Base-by-base conservation (phyloP, 1,140 invertebrate species). In the Aricia agestis region DNA sequence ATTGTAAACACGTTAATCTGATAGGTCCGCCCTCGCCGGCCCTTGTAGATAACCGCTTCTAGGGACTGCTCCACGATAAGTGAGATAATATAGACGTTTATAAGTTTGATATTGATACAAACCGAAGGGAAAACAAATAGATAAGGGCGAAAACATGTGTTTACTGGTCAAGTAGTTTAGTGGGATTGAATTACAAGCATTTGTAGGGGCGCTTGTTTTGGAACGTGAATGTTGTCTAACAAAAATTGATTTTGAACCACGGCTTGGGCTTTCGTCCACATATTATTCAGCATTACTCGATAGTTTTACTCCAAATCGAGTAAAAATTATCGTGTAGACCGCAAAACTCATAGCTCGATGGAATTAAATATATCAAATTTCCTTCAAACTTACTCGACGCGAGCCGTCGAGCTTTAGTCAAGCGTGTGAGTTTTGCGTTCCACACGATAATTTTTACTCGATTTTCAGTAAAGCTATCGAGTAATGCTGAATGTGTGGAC, bases 1-100 rank as follows among this genome's bases (percentile, higher is more conserved):
- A 72, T 73, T 74, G 74, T 77, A 76, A 79, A 76, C 78, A 79
- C 73, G 74, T 74, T 79, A 76, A 79, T 74, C 65, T 63, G 61
- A 76, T 74, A 78, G 72, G 65, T 68, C 45, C 36, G 6, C 36
- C 45, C 45, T 52, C 13, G 1, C 45, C 9, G 45, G 45, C 45
- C 45, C 45, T 52, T 52, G 11, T 3, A 13, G 10, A 52, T 52
- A 52, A 52, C 45, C 45, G 45, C 45, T 52, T 15, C 6, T 15
- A 52, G 45, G 45, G 45, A 15, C 36, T 2, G 36, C 36, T 36
- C 5, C 45, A 59, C 17, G 58, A 59, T 59, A 59, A 59, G 52
- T n/a, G 13, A n/a, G 13, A 17, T 58, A 58, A 17, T 58, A 58
- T 17, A 58, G 58, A 59, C n/a, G n/a, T 9, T 59, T 19, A 18